A percentile compares a stretch with the other conserved stretches of the same genome.
These are phyloP conservation scores for Epizoanthus ramosus DNA, from an alignment of 92 coral and sea anemone species.

Conservation along the genomic window DNA sequence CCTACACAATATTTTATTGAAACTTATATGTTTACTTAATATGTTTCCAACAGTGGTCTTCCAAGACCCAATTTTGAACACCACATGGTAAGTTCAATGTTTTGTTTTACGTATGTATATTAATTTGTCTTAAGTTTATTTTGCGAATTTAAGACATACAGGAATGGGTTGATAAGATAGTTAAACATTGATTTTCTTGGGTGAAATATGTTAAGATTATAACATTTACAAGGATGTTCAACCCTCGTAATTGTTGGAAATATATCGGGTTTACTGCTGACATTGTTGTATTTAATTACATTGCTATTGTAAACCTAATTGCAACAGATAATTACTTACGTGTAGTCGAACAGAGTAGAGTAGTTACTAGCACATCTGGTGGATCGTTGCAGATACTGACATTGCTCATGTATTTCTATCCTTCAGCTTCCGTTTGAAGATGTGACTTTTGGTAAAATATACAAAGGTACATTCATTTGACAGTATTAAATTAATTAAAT, in stretches of 20 bases:
- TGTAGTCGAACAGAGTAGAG: not conserved
- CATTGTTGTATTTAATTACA: no score
- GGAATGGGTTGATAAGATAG: not conserved
- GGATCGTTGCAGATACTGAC: not conserved
- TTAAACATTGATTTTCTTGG: no score
- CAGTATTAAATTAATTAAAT: not conserved
- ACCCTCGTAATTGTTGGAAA: no score
- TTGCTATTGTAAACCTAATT: no score
- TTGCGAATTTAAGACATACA: not conserved
- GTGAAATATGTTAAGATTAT: no score
- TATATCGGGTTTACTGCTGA: no score
- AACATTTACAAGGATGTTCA: no score
- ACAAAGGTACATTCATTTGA: conserved; percentile 75
- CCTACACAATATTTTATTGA: not conserved
- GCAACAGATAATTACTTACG: no score
- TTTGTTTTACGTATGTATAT: not conserved
- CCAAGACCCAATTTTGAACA: conserved; percentile 58
- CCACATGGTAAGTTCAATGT: conserved; percentile 39
- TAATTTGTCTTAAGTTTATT: not conserved
- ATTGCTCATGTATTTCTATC: not conserved
- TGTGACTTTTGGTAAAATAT: conserved; percentile 63
- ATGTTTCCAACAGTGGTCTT: conserved; percentile 36
- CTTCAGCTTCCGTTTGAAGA: conserved; percentile 71
- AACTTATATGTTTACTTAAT: not conserved
- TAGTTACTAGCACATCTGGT: not conserved